Percentiles rank a stretch among this genome's conserved stretches.
These are phyloP conservation scores for Oxyteleia sp. DNA, from an alignment of 2,888 invertebrate genomes.

Conservation along the genomic window DNA sequence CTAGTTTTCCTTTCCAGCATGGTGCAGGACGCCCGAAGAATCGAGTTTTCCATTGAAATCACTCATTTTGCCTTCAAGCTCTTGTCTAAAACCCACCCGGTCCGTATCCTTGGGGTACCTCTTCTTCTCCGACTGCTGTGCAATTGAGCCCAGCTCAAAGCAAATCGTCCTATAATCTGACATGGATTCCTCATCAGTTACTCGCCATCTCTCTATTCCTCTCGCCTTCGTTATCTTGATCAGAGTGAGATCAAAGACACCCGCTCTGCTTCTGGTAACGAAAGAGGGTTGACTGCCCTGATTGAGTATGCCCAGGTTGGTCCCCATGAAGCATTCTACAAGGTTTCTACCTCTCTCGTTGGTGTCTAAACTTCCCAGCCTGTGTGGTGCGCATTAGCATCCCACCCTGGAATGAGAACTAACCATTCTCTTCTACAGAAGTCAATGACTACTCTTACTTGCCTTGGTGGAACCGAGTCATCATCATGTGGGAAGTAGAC, in stretches of 20 bases:
- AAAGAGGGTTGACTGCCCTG: no score
- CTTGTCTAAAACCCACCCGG: background rate
- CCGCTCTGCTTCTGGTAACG: background rate
- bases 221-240: background rate
- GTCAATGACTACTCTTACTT: no score
- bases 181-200: background rate
- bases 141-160: background rate
- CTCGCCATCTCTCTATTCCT: background rate
- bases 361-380: no score
- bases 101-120: slow-evolving; percentile 11
- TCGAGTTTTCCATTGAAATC: background rate
- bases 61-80: slow-evolving; percentile 2
- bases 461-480: no score
- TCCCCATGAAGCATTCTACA: no score
- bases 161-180: background rate
- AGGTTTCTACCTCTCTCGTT: no score
- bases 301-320: no score
- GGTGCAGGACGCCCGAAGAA: background rate
- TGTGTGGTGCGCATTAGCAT: no score
- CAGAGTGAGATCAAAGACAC: background rate
- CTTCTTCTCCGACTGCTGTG: background rate
- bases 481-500: no score
- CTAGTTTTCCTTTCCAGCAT: background rate
- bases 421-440: no score
- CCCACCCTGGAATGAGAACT: no score